Evolutionary conservation across 1,140 invertebrate species (phyloP), one percentile per base, ranked within the genome.

Genomic region (Diachasma alloeum): DNA sequence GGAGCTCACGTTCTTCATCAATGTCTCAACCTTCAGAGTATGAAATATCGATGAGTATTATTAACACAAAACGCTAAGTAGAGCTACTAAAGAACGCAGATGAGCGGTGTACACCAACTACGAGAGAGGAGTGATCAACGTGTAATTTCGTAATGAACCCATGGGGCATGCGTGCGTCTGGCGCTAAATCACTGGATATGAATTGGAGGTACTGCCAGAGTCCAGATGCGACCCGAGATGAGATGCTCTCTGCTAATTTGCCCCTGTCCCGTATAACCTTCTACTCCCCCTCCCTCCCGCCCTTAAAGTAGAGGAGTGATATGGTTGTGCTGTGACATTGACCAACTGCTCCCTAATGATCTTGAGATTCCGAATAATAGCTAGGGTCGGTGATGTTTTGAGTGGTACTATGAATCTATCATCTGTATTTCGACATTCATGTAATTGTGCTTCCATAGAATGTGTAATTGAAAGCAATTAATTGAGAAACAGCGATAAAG

Each of bases 111-210:
- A 13, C 13, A 11, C 1, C 10, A 42, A 10, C 39, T 1, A 4
- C 9, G 4, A 4, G 48, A 17, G 9, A 8, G 15, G 59, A 37
- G 69, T 76, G 74, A 76, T 71, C n/a, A 71, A 81, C 79, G 83
- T 84, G 83, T 84, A 86, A 85, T 87, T 86, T 87, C 83, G 83
- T 87, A 87, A 87, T 87, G 86, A 87, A 85, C 66, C 46, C 42
- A 24, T 11, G 15, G 82, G 78, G 81, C 78, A 83, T 82, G 80
- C 81, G 81, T 81, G 19, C 67, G n/a, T 36, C 37, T 56, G 80
- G 77, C 69, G 80, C 77, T 87, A 87, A 86, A 87, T 87, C 86
- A 87, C 85, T 76, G 81, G 84, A 83, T 83, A 81, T 84, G 82
- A 83, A 86, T 86, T 84, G 83, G 84, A 48, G 84, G 80, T 81